Conservation (phyloP, 2,888 invertebrate genomes). For the Cetonia aurata region DNA sequence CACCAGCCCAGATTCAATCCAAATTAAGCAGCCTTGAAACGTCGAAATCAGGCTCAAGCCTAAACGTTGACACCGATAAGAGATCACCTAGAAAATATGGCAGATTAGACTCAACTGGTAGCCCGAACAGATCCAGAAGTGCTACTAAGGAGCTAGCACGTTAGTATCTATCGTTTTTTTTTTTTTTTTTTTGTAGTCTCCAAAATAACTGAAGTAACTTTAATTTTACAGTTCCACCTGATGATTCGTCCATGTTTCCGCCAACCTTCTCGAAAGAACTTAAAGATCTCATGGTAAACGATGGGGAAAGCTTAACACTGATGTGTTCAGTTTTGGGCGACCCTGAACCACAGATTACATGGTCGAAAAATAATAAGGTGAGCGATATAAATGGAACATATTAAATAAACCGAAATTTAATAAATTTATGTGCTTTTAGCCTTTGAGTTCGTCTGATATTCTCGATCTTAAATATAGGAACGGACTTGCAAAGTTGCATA, state of each 20-base stretch:
- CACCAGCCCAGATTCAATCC: slow-evolving; percentile 60
- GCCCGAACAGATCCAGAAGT: slow-evolving; percentile 88
- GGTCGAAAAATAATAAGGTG: slow-evolving; percentile 89
- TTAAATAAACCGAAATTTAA: not conserved
- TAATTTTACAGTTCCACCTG: slow-evolving; percentile 78
- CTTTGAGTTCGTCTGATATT: slow-evolving; percentile 81
- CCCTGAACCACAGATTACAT: slow-evolving; percentile 92
- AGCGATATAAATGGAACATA: slow-evolving; percentile 48
- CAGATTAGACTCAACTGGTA: slow-evolving; percentile 79
- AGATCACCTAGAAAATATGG: slow-evolving; percentile 75
- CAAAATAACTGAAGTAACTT: slow-evolving; percentile 25
- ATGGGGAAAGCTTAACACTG: slow-evolving; percentile 89
- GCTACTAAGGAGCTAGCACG: slow-evolving; percentile 90
- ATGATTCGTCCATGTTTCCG: slow-evolving; percentile 87
- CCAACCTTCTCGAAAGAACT: slow-evolving; percentile 88
- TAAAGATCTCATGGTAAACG: slow-evolving; percentile 80
- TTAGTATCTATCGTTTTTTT: slow-evolving; percentile 67
- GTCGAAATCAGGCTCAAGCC: slow-evolving; percentile 64
- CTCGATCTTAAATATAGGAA: slow-evolving; percentile 94
- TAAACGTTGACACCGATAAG: slow-evolving; percentile 66
- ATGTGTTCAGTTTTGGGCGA: slow-evolving; percentile 90
- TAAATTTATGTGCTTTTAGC: no score
- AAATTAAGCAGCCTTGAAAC: slow-evolving; percentile 65
- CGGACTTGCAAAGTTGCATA: slow-evolving; percentile 87
- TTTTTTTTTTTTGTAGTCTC: not conserved